Evolutionary conservation across 2,888 invertebrate species (phyloP).

Genomic region (Herminia tarsipennalis): DNA sequence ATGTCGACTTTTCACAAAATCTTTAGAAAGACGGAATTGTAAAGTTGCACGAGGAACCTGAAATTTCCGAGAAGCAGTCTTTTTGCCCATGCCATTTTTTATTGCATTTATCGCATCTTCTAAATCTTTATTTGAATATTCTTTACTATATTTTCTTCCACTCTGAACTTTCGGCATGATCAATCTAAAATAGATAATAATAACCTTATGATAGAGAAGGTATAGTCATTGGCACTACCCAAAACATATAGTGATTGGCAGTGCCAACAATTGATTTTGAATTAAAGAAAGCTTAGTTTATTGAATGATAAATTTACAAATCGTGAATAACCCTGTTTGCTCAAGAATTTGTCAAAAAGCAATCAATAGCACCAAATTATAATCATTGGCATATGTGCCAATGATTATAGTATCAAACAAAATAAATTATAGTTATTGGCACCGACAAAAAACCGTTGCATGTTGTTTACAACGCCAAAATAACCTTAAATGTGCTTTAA

Average conservation of each 20-base stretch:
- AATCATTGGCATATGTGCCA: no score
- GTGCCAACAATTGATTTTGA: background rate
- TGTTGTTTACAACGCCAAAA: no score
- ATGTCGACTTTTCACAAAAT: conserved; percentile 8
- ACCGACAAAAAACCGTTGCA: no score
- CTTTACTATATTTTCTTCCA: conserved; percentile 9
- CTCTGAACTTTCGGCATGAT: conserved; percentile 12
- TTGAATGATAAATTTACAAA: no score
- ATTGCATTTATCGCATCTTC: conserved; percentile 9
- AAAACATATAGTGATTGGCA: background rate
- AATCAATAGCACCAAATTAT: no score
- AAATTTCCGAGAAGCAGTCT: conserved; percentile 10
- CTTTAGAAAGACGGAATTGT: conserved; percentile 7
- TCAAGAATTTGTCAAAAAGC: no score
- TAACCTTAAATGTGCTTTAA: no score
- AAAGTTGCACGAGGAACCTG: conserved; percentile 9
- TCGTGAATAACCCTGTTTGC: no score
- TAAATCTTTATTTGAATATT: conserved; percentile 10
- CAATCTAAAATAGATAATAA: conserved; percentile 4
- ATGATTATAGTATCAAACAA: no score
- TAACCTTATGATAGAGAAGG: background rate
- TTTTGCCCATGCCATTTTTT: conserved; percentile 12
- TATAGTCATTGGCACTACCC: background rate
- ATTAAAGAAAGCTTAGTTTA: no score
- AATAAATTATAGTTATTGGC: no score